Conservation (phyloP, 2,888 invertebrate species). For the Apotomis betuletana region DNA sequence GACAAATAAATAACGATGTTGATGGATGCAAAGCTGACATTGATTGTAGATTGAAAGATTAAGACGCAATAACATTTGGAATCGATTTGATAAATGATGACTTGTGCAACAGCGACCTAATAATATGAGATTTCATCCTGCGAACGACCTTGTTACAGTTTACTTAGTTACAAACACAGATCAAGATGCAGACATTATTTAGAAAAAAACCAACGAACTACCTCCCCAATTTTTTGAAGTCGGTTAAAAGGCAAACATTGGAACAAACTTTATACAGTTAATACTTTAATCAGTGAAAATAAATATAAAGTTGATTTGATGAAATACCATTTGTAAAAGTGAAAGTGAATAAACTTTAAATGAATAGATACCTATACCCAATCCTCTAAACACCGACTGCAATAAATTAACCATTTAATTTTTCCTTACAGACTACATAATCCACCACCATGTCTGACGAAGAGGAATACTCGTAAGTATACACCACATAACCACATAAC, state of each 20-base stretch:
- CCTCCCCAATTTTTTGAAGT: too few species aligned
- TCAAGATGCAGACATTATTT: neutral
- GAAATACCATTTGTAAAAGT: too few species aligned
- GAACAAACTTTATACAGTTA: too few species aligned
- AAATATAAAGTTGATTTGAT: too few species aligned
- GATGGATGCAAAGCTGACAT: slow-evolving; percentile 7
- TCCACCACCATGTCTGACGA: slow-evolving; percentile 95
- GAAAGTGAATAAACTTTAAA: neutral
- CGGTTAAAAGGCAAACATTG: too few species aligned
- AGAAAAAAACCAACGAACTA: too few species aligned
- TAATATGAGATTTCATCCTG: neutral
- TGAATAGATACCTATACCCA: neutral
- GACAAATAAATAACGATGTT: slow-evolving; percentile 4
- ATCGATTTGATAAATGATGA: neutral
- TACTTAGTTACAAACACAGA: neutral
- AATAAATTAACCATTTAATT: slow-evolving; percentile 46
- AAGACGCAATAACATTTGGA: slow-evolving; percentile 8
- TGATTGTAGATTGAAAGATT: neutral
- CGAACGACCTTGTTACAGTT: neutral
- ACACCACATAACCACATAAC: slow-evolving; percentile 1
- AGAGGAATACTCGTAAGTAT: slow-evolving; percentile 97
- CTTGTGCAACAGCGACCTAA: neutral
- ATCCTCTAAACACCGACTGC: neutral
- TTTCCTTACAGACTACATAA: slow-evolving; percentile 76
- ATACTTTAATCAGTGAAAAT: too few species aligned